A percentile compares a stretch with the other conserved stretches of the same genome.
Conservation (phyloP, 2,888 invertebrate species). For the Callinectes sapidus region DNA sequence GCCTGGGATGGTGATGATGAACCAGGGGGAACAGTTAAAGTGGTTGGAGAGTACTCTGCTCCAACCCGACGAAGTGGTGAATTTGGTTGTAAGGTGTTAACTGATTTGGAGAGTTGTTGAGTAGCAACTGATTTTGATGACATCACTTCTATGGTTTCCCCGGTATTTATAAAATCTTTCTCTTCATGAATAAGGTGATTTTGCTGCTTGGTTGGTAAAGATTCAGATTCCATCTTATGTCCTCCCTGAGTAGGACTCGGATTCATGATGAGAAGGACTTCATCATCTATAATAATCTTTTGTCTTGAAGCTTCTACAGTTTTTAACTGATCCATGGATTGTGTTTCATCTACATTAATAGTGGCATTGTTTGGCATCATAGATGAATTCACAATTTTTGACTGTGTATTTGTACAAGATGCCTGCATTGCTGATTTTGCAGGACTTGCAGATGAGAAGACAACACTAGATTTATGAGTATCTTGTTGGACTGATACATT, state of each 20-base stretch:
- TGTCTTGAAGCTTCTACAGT: conserved; percentile 47
- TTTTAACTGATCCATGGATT: conserved; percentile 31
- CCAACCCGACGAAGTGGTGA: conserved; percentile 24
- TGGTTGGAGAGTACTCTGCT: background rate
- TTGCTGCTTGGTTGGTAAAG: conserved; percentile 12
- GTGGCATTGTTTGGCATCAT: conserved; percentile 39
- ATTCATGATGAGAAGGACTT: conserved; percentile 62
- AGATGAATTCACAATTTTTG: conserved; percentile 29
- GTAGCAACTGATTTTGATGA: background rate
- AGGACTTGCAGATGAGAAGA: conserved; percentile 25
- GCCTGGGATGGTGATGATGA: conserved; percentile 49
- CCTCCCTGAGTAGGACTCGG: conserved; percentile 8
- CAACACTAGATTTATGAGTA: conserved; percentile 24
- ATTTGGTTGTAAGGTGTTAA: background rate
- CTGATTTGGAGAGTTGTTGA: conserved; percentile 7
- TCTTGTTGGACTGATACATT: conserved; percentile 49
- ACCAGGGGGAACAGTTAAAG: conserved; percentile 8
- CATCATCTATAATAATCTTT: conserved; percentile 57
- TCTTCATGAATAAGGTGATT: conserved; percentile 46
- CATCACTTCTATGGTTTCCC: conserved; percentile 17
- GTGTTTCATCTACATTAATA: conserved; percentile 1
- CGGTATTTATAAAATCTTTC: background rate
- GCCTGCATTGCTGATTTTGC: conserved; percentile 43
- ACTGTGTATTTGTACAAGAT: background rate
- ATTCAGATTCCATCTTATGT: conserved; percentile 1